Evolutionary conservation across 2,888 invertebrate genomes (phyloP).

Genomic region (Escarpia spicata): DNA sequence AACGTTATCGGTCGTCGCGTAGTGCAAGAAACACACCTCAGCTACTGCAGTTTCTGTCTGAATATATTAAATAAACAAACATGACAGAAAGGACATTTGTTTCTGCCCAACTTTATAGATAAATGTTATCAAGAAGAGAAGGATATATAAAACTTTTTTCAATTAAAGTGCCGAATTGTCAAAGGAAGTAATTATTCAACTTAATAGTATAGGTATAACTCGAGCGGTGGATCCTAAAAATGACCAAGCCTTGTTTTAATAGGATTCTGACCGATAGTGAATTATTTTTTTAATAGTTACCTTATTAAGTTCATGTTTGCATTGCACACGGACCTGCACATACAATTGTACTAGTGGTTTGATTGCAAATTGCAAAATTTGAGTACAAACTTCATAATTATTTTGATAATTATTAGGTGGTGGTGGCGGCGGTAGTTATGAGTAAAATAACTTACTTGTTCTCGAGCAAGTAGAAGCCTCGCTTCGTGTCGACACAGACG

Average conservation of each 20-base stretch:
- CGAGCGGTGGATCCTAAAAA: too few species aligned
- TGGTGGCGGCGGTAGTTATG: not conserved
- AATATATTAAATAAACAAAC: not conserved
- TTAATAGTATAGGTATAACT: too few species aligned
- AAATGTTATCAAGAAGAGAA: not conserved
- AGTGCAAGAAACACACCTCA: not conserved
- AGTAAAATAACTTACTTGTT: constrained; percentile 28
- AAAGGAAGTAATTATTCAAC: too few species aligned
- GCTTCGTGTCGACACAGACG: constrained; percentile 30
- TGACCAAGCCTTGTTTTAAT: too few species aligned
- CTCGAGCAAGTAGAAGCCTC: constrained; percentile 35
- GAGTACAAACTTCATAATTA: too few species aligned
- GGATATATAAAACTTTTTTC: not conserved
- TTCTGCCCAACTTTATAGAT: not conserved
- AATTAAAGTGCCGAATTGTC: too few species aligned
- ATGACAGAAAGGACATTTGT: not conserved
- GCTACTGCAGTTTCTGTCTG: not conserved
- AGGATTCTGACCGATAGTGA: too few species aligned
- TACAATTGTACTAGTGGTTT: too few species aligned
- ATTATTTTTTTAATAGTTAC: too few species aligned
- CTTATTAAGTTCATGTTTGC: too few species aligned
- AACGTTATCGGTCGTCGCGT: not conserved
- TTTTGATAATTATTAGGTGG: not conserved
- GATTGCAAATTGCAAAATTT: too few species aligned
- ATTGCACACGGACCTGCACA: too few species aligned